Conservation (phyloP, 2,113 vertebrate species). For the Urocitellus parryii region DNA sequence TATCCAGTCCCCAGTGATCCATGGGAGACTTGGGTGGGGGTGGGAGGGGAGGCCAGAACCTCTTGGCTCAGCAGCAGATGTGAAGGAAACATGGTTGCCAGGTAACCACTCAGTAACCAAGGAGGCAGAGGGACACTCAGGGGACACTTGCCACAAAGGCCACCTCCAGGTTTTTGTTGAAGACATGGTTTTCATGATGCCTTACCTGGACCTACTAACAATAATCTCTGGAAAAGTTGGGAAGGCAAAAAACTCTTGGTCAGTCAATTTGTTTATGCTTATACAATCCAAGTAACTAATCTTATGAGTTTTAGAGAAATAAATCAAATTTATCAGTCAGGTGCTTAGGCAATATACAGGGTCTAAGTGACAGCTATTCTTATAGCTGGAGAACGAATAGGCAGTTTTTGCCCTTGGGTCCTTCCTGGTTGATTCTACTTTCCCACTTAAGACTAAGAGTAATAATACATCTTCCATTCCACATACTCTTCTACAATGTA, state of each 20-base stretch:
- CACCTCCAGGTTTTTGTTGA: neutral
- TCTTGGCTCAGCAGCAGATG: neutral
- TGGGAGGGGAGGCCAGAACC: neutral
- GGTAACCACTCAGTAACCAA: constrained; percentile 71
- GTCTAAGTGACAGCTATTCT: neutral
- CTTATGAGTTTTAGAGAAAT: neutral
- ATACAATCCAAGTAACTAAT: neutral
- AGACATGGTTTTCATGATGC: neutral
- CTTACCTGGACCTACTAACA: neutral
- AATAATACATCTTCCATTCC: neutral
- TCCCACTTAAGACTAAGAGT: neutral
- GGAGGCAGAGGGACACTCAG: neutral
- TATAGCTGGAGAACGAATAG: neutral
- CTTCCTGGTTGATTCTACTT: neutral
- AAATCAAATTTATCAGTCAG: neutral
- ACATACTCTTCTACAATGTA: neutral
- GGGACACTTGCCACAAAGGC: neutral
- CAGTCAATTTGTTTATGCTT: neutral
- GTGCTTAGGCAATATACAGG: neutral
- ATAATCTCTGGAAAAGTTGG: neutral
- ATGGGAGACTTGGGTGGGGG: constrained; percentile 23
- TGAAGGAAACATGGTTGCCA: constrained; percentile 68
- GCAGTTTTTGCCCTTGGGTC: neutral
- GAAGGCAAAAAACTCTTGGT: neutral
- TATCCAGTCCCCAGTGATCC: constrained; percentile 61